These are phyloP conservation scores for Dynastes grantii DNA, from an alignment of 2,888 invertebrate species.

Conservation along the genomic window DNA sequence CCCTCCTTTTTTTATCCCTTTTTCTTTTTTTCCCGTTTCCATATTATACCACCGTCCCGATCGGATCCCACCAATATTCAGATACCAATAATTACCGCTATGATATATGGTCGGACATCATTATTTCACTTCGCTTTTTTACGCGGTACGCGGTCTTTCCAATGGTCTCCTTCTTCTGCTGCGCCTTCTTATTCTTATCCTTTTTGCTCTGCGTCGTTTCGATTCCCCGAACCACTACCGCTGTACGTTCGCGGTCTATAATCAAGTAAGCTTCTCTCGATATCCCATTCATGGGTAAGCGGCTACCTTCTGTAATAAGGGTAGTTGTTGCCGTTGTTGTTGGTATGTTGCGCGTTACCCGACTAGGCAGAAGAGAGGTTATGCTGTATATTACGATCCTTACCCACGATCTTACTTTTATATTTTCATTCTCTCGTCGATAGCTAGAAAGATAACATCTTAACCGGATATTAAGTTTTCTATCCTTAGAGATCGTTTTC, in stretches of 20 bases:
- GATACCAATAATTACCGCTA: constrained; percentile 39
- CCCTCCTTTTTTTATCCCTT: background rate
- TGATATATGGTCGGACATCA: constrained; percentile 23
- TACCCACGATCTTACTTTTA: background rate
- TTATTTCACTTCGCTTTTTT: constrained; percentile 27
- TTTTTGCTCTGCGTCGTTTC: background rate
- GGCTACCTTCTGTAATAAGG: constrained; percentile 45
- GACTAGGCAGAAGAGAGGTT: too few relatives aligned
- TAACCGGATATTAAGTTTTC: constrained; percentile 43
- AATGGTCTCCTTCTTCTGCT: background rate
- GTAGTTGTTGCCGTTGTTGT: constrained; percentile 1
- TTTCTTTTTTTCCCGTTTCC: background rate
- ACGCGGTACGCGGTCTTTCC: constrained; percentile 4
- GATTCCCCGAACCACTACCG: constrained; percentile 28
- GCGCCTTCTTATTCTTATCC: constrained; percentile 3
- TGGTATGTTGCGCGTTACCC: background rate
- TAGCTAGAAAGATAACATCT: constrained; percentile 21
- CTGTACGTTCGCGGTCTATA: constrained; percentile 30
- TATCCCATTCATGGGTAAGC: constrained; percentile 56
- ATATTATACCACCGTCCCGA: constrained; percentile 3
- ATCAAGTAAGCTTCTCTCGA: constrained; percentile 50
- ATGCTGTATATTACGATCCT: background rate
- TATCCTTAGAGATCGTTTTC: constrained; percentile 19
- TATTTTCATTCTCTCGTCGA: background rate
- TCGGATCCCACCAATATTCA: constrained; percentile 26